phyloP scores from a whole-genome alignment of 2,888 invertebrate species.

The Muscina levida region DNA sequence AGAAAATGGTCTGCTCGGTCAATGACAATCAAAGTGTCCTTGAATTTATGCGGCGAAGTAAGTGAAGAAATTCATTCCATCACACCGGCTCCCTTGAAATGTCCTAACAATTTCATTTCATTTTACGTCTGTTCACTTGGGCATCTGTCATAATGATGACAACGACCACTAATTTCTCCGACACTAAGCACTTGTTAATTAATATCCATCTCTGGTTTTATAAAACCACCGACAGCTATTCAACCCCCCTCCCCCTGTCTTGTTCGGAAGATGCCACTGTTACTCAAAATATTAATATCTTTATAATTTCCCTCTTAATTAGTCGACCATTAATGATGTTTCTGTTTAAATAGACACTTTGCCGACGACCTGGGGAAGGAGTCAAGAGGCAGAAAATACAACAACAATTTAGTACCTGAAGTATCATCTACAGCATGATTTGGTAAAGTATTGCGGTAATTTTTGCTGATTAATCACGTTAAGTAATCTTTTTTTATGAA shows the following conservation, averaged over 20 bases:
- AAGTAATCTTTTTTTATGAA: too few species aligned
- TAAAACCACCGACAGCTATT: too few species aligned
- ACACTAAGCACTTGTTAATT: constrained; percentile 20
- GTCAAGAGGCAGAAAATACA: too few species aligned
- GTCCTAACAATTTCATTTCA: background rate
- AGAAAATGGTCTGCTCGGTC: too few species aligned
- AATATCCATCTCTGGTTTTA: constrained; percentile 17
- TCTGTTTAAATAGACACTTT: constrained; percentile 26
- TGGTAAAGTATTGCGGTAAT: background rate
- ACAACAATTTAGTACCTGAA: constrained; percentile 17
- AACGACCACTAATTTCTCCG: constrained; percentile 21
- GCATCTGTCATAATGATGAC: background rate
- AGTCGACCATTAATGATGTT: constrained; percentile 23
- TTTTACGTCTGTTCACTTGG: background rate
- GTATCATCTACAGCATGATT: background rate
- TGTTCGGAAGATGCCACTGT: too few species aligned
- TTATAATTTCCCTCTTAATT: constrained; percentile 33
- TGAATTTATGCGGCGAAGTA: too few species aligned
- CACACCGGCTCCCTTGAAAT: background rate
- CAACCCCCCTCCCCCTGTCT: too few species aligned
- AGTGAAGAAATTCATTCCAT: background rate
- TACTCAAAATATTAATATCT: too few species aligned
- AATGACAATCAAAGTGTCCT: too few species aligned
- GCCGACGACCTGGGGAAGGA: too few species aligned
- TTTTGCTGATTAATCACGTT: constrained; percentile 29